Conservation (phyloP, 2,113 vertebrate species). For the Odobenus rosmarus region DNA sequence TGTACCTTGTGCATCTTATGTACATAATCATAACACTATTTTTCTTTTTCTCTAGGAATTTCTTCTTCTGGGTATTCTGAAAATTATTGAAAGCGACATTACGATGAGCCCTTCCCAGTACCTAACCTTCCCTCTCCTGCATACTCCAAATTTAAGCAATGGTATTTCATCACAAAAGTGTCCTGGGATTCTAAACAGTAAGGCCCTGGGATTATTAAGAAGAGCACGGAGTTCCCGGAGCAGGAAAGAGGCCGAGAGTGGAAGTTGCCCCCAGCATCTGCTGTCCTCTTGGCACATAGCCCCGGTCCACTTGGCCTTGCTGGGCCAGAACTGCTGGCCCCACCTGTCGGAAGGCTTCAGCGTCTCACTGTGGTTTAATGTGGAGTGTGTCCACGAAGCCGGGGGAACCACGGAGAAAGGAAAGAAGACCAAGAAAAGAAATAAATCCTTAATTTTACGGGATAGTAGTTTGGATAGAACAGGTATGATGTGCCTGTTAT, state of each 20-base stretch:
- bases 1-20: not conserved
- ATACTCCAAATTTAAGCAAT: slow-evolving; percentile 75
- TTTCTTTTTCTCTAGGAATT: slow-evolving; percentile 88
- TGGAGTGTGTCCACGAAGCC: slow-evolving; percentile 81
- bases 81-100: slow-evolving; percentile 91
- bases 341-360: slow-evolving; percentile 98
- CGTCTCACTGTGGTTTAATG: slow-evolving; percentile 92
- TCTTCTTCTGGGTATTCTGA: slow-evolving; percentile 92
- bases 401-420: slow-evolving; percentile 80
- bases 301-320: slow-evolving; percentile 93
- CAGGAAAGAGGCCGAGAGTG: slow-evolving; percentile 86
- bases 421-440: slow-evolving; percentile 84
- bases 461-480: slow-evolving; percentile 84
- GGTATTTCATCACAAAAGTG: slow-evolving; percentile 85
- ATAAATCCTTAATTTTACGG: slow-evolving; percentile 67
- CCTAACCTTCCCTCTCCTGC: slow-evolving; percentile 92
- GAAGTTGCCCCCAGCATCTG: slow-evolving; percentile 83
- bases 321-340: slow-evolving; percentile 98
- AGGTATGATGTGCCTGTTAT: slow-evolving; percentile 75
- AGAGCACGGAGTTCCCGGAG: slow-evolving; percentile 87
- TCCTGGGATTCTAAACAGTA: slow-evolving; percentile 78
- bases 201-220: slow-evolving; percentile 80
- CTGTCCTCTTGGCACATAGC: slow-evolving; percentile 96
- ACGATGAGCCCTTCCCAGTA: slow-evolving; percentile 92
- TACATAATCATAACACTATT: not conserved